Percentiles rank a stretch among this genome's conserved stretches.
These are phyloP conservation scores for Brevimyrus niger DNA, from an alignment of 2,113 vertebrate genomes.

Conservation along the genomic window DNA sequence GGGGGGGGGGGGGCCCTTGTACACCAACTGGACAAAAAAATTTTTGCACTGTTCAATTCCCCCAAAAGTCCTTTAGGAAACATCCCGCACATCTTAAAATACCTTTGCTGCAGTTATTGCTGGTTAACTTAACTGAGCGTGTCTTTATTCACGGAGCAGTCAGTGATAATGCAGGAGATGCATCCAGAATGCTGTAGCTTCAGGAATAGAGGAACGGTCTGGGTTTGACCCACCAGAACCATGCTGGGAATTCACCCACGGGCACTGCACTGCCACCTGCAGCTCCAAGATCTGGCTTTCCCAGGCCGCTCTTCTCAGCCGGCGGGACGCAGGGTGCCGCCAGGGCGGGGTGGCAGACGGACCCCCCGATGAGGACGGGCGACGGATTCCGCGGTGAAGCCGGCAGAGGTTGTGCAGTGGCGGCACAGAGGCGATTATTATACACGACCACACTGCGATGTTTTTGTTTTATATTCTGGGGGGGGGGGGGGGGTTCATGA, in stretches of 20 bases:
- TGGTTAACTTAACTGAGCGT: background rate
- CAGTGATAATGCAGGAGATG: background rate
- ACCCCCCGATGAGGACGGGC: background rate
- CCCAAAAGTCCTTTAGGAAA: background rate
- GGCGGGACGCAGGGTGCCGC: background rate
- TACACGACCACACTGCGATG: background rate
- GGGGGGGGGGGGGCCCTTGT: background rate
- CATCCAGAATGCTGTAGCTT: background rate
- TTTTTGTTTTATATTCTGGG: background rate
- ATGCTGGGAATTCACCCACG: background rate
- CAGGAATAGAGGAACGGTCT: background rate
- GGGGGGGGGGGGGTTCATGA: background rate
- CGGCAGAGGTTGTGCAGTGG: background rate
- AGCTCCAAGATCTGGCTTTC: conserved; percentile 18
- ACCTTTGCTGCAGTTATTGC: background rate
- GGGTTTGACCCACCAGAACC: background rate
- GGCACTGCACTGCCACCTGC: conserved; percentile 6
- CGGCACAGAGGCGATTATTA: background rate
- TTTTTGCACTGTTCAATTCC: background rate
- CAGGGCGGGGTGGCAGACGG: background rate
- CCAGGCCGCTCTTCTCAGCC: background rate
- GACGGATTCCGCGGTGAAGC: background rate
- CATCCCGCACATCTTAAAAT: background rate
- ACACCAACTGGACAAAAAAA: background rate
- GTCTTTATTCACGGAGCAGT: background rate